Evolutionary conservation across 2,113 vertebrate species (phyloP), one percentile per base, ranked within the genome.

Genomic region (Odocoileus virginianus): DNA sequence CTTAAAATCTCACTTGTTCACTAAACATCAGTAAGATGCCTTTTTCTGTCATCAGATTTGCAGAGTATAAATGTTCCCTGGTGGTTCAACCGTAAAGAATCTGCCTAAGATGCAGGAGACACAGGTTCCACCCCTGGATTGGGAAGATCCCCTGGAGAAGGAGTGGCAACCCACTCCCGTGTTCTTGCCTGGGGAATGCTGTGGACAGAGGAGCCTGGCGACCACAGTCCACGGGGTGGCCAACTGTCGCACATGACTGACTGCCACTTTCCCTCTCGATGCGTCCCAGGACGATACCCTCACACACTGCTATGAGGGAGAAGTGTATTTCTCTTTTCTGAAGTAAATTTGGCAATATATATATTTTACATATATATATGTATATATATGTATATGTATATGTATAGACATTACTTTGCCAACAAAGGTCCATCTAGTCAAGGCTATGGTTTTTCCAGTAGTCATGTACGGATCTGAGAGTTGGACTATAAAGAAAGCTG

Each of bases 1-100:
- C 57, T 84, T 50, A 43, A 85, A 89, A 45, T 50, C 47, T 60
- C n/a, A 86, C 45, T 79, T 91, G 33, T 67, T 81, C 58, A 91
- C 55, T 86, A 57, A 89, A 64, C 10, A 52, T 87, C 28, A 82
- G 82, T 91, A 94, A 88, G 82, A 88, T 13, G 36, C 58, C 21
- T 40, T 54, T 82, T 71, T 89, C 4, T 30, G 50, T 58, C 87
- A 36, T 76, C n/a, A 87, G 60, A 88, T 76, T 54, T 87, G 36
- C n/a, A 36, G 79, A 87, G 82, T 87, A 27, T 36, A 88, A 88
- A 87, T 28, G 7, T 40, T 40, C 10, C 10, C 67, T 74, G 67
- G 36, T 74, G 45, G 45, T 71, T 54, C 74, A 74, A 12, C 23
- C n/a, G 1, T 40, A 13, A 74, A 74, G n/a, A 74, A 40, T 74